Conservation (phyloP, 2,797 vertebrate species). For the Rhyacichthys aspro region DNA sequence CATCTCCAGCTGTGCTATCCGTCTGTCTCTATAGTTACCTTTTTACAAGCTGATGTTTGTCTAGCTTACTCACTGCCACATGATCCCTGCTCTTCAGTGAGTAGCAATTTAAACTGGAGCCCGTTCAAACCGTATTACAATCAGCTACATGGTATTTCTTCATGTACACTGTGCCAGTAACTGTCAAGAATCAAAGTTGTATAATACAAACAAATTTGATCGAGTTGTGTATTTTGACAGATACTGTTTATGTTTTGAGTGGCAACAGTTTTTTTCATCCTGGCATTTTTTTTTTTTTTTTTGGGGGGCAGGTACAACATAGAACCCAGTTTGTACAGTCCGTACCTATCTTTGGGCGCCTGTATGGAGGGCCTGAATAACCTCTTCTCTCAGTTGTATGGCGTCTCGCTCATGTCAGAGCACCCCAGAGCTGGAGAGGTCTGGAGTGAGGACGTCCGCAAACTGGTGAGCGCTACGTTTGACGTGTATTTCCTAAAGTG, state of each 20-base stretch:
- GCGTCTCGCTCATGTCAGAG: conserved; percentile 89
- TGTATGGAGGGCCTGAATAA: conserved; percentile 96
- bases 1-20: not conserved
- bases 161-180: conserved; percentile 15
- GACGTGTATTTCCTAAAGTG: not conserved
- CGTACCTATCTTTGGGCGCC: conserved; percentile 92
- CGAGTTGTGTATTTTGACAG: no score
- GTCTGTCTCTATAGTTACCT: not conserved
- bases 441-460: conserved; percentile 93
- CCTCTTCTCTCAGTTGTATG: conserved; percentile 90
- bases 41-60: not conserved
- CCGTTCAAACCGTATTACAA: conserved; percentile 25
- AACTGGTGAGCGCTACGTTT: conserved; percentile 81
- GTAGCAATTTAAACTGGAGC: conserved; percentile 17
- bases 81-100: conserved; percentile 17
- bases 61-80: conserved; percentile 22
- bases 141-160: not conserved
- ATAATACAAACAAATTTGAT: no score
- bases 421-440: conserved; percentile 89
- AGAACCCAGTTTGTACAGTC: conserved; percentile 93
- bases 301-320: conserved; percentile 94
- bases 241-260: no score
- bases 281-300: conserved; percentile 7
- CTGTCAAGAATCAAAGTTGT: conserved; percentile 20
- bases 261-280: not conserved